Base-by-base conservation (phyloP, 2,113 vertebrate genomes). In the Marmota flaviventris region DNA sequence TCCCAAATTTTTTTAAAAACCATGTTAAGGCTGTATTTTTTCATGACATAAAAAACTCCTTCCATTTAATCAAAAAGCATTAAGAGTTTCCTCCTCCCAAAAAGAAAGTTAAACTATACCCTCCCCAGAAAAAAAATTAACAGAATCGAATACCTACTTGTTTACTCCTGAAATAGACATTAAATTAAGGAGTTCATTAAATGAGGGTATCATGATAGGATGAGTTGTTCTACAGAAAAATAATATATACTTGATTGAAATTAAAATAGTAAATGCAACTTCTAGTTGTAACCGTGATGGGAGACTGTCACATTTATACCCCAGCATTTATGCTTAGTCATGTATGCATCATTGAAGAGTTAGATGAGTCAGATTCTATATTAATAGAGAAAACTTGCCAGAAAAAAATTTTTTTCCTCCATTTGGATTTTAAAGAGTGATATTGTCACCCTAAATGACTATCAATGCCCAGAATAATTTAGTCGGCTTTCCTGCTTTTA, bases 11-110 rank as follows among this genome's bases (percentile, higher is more conserved):
- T 95, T 94, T 69, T 45, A 95, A 97, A 93, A 91, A 51, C 88
- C n/a, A 7, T 94, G 69, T 86, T 96, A 37, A 95, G 95, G 14
- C 53, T 45, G 8, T 67, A 88, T 96, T 95, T 70, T 94, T 92
- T 92, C 39, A 9, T 58, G 34, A 95, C 53, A 75, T 86, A n/a
- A 92, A 92, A 94, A 89, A 69, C 86, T 45, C 25, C 94, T 97
- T 96, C 93, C 24, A 24, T 84, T 97, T 84, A 63, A 39, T 91
- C 91, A 85, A 42, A 87, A 70, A 85, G 73, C 34, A 51, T 84
- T 87, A 89, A 94, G 42, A 89, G 76, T n/a, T 13, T 73, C 51
- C 48, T 51, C 32, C 45, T 22, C n/a, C 25, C 56, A 65, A 58
- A 77, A 86, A 78, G 3, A 69, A 56, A 82, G 7, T 67, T 51